Evolutionary conservation across 2,113 vertebrate species (phyloP), one percentile per base, ranked within the genome.

Genomic region (Xenus cinereus): DNA sequence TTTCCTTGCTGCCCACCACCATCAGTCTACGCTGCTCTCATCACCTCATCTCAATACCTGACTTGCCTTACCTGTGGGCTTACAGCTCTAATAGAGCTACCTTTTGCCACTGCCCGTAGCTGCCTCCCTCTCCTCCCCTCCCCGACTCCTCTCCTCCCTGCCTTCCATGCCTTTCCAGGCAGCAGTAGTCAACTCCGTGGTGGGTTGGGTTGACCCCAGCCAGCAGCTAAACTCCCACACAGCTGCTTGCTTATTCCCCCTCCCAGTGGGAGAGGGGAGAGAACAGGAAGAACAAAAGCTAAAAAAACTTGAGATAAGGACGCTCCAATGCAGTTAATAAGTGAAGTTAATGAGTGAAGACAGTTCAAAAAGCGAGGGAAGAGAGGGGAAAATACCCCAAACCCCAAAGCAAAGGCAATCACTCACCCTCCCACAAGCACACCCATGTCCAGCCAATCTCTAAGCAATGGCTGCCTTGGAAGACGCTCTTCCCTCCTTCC

Each of bases 81-180:
- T 71, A 57, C 60, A 67, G 69, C 33, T 92, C 24, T 46, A 69
- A 51, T 12, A 24, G n/a, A 73, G 59, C 59, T 80, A 11, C 33
- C 19, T 74, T 84, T 56, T 4, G 3, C 54, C 1, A 2, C 50
- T 54, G 87, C 17, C 45, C 11, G 5, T 6, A 69, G 43, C 35
- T 39, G 50, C 39, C 56, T 64, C n/a, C n/a, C n/a, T n/a, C n/a
- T n/a, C n/a, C n/a, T n/a, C 69, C 56, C 45, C 23, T 78, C 12
- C 26, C 50, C 0, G 0, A 5, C 30, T 72, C 56, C 43, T 60
- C 28, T 46, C 30, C 50, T 71, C 32, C 37, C 35, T 37, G 33
- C 59, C 23, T 66, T 68, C 0, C 0, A 9, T 48, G 20, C 14
- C 41, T 78, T 92, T 82, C 45, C 60, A 94, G 41, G 41, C 66